Evolutionary conservation across 1,140 invertebrate species (phyloP), one percentile per base, ranked within the genome.

Genomic region (Centruroides sculpturatus): DNA sequence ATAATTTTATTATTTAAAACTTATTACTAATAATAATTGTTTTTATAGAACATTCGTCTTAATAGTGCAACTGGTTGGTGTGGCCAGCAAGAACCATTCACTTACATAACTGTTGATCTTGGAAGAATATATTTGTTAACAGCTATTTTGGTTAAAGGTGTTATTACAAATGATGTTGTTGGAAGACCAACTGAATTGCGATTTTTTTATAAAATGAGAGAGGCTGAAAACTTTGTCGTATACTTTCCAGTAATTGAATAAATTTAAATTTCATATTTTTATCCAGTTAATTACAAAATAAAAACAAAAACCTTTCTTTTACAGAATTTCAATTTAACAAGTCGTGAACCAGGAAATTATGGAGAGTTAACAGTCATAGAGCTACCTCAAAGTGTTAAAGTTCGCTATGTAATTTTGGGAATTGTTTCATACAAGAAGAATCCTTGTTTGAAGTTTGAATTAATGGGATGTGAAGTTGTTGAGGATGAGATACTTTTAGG

Each of bases 391-490:
- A 92, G 88, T 64, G 89, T 97, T 1, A 83, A 90, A 75, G 92
- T 92, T 3, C 79, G 91, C 69, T 95, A 92, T 71, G 88, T 97
- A 6, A 92, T 96, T 68, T 76, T 97, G 60, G 83, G 82, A 62
- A 93, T 97, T 67, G 89, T 96, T 0, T 93, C 90, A 69, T 96
- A 94, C 69, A 92, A 95, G 82, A 89, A 92, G 65, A 96, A 95
- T 71, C 89, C 92, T 59, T 98, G 93, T 74, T 75, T 98, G 62
- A 94, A 94, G 73, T 95, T 97, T 69, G 93, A 97, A 76, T 72
- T 98, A 35, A 89, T 95, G 84, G 93, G 93, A 55, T 97, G 93
- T 72, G 88, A 94, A 70, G 77, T 76, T 56, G 88, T 90, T 69
- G 77, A 78, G 50, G 68, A 72, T 53, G 74, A 78, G 8, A 85